Conservation (phyloP, 2,888 invertebrate species). For the Cosmia pyralina region DNA sequence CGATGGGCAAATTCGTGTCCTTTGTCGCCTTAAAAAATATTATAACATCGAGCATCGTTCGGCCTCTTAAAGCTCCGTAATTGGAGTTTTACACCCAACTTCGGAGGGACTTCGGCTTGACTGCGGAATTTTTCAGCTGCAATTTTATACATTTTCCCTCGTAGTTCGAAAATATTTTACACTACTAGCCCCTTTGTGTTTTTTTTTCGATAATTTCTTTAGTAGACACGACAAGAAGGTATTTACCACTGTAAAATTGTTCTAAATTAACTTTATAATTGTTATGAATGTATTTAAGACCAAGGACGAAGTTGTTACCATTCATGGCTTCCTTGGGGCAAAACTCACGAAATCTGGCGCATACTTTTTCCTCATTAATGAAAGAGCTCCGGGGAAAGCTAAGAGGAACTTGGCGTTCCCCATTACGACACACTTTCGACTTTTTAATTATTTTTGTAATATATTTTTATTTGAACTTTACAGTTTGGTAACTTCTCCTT, state of each 20-base stretch:
- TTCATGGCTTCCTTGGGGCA: constrained; percentile 41
- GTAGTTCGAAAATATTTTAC: constrained; percentile 2
- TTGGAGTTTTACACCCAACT: constrained; percentile 17
- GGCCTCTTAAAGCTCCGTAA: constrained; percentile 5
- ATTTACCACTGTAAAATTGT: constrained; percentile 12
- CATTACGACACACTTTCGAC: constrained; percentile 31
- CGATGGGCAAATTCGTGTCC: background rate
- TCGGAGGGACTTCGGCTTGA: background rate
- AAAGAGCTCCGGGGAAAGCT: constrained; percentile 50
- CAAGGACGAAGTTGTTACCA: constrained; percentile 37
- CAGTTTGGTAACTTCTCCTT: constrained; percentile 1
- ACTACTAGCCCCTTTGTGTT: background rate
- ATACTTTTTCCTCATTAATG: constrained; percentile 63
- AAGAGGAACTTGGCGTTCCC: constrained; percentile 22
- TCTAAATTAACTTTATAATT: constrained; percentile 45
- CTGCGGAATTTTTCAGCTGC: constrained; percentile 9
- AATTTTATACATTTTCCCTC: constrained; percentile 11
- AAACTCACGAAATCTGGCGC: constrained; percentile 55
- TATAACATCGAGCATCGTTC: background rate
- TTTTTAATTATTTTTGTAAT: constrained; percentile 37
- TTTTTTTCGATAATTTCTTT: constrained; percentile 1
- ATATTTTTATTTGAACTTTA: constrained; percentile 9
- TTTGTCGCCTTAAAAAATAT: constrained; percentile 16
- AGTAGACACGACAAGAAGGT: constrained; percentile 1
- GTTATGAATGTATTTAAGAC: constrained; percentile 48